Base-by-base conservation (phyloP, 2,888 invertebrate species). In the Beris morrisii region DNA sequence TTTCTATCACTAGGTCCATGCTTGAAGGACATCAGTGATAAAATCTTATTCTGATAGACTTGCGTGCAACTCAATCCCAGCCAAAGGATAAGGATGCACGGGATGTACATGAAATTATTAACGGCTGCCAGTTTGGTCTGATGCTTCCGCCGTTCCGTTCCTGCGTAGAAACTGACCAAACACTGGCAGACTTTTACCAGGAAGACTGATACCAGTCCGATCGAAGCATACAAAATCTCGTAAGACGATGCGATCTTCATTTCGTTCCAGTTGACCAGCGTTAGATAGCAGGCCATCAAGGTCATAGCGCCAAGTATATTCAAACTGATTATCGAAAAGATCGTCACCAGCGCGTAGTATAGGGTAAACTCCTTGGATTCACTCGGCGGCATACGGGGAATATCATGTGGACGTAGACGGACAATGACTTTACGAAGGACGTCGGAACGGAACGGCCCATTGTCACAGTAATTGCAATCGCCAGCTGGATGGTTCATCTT, bases 401-500 rank as follows among this genome's bases (percentile, higher is more conserved):
- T 48, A 38, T 61, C 59, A 32, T 50, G 50, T 4, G 59, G 59
- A 32, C 59, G 48, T 13, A 61, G 38, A 1, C 59, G 48, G n/a
- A 61, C 50, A 38, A 61, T 61, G 12, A 61, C 59, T 32, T 61
- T 61, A 7, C 59, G 48, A n/a, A 61, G 12, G 4, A 61, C 13
- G 6, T 61, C 59, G 1, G 59, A 61, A 50, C 59, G 59, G 13
- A 61, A 61, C 5, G 59, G 59, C 32, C 59, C 59, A 31, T 61
- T 48, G 7, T 61, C 59, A 11, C 9, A 15, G 13, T 15, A 38
- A 38, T 38, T n/a, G 22, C 48, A 48, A 13, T 61, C 59, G 15
- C 59, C 59, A 11, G 46, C 59, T n/a, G 59, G 59, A 61, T 61
- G 59, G 31, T 61, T 61, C 59, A 61, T 61, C 22, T 50, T 61